Evolutionary conservation across 2,113 vertebrate species (phyloP).

Genomic region (Heterotilapia buettikoferi): DNA sequence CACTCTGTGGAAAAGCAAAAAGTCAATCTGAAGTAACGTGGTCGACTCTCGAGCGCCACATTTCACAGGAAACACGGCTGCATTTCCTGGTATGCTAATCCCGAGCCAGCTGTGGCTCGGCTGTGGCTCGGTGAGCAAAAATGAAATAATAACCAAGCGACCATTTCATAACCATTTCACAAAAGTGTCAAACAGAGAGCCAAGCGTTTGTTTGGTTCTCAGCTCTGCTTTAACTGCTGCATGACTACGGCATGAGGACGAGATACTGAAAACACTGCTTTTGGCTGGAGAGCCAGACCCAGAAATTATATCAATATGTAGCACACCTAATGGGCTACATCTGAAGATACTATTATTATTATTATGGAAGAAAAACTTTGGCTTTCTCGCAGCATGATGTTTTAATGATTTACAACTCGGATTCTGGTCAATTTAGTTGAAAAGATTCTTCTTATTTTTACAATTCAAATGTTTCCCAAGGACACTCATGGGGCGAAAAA

Average conservation of each 20-base stretch:
- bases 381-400: background rate
- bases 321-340: background rate
- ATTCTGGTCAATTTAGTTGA: background rate
- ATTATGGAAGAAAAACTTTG: fast-evolving
- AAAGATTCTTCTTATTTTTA: background rate
- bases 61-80: background rate
- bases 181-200: background rate
- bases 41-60: background rate
- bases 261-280: fast-evolving
- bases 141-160: background rate
- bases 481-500: fast-evolving
- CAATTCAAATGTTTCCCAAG: background rate
- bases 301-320: background rate
- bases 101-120: background rate
- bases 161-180: background rate
- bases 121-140: background rate
- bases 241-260: background rate
- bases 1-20: background rate
- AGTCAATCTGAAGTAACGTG: background rate
- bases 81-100: background rate
- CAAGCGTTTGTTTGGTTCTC: background rate
- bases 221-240: background rate
- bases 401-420: fast-evolving
- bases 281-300: background rate
- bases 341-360: background rate